Conservation (phyloP, 2,113 vertebrate species). For the Polyodon spathula region DNA sequence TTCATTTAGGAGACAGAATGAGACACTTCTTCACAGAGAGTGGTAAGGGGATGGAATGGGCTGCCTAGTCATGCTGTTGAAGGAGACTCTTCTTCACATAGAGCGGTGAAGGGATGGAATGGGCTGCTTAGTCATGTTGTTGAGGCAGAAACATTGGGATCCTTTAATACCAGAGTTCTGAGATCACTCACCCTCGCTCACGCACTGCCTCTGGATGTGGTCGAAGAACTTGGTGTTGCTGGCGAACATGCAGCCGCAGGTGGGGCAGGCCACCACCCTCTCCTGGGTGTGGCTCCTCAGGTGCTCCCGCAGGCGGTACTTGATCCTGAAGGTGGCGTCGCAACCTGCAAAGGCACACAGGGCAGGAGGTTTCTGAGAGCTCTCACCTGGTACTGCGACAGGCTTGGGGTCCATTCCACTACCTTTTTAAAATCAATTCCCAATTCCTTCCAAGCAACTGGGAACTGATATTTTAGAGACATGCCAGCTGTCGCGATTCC, state of each 20-base stretch:
- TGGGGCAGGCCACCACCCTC: constrained; percentile 49
- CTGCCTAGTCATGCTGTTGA: no score
- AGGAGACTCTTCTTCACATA: no score
- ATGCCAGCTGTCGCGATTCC: no score
- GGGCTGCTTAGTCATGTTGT: background rate
- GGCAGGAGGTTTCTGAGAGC: background rate
- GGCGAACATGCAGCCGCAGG: constrained; percentile 59
- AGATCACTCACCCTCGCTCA: constrained; percentile 52
- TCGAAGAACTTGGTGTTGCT: constrained; percentile 59
- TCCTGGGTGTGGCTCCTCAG: constrained; percentile 52
- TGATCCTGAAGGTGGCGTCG: constrained; percentile 52
- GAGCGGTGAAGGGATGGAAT: no score
- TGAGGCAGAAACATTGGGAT: background rate
- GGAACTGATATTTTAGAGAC: no score
- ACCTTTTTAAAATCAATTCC: no score
- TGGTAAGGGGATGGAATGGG: no score
- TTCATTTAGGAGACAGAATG: background rate
- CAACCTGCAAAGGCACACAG: constrained; percentile 29
- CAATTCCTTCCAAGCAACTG: no score
- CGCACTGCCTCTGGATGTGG: constrained; percentile 53
- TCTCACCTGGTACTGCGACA: background rate
- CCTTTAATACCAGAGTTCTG: no score
- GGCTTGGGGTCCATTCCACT: no score
- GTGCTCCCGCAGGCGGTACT: constrained; percentile 49
- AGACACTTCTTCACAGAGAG: no score